phyloP scores from a whole-genome alignment of 2,113 vertebrate genomes.

The Poeciliopsis turrubarensis region DNA sequence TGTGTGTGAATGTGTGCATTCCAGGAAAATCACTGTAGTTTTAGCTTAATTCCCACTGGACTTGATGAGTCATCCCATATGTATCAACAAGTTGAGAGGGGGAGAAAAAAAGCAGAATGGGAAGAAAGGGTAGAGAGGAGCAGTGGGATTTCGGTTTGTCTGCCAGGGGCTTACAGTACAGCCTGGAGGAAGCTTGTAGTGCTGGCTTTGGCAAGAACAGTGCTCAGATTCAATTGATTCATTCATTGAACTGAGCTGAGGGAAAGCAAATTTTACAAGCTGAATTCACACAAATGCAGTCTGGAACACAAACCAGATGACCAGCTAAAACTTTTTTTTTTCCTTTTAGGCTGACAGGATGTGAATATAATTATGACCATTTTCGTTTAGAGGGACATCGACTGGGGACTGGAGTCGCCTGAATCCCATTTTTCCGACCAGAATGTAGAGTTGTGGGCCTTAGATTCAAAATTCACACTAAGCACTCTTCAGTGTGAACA shows the following conservation, averaged over 20 bases:
- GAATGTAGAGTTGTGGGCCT: too few species aligned
- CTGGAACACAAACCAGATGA: background rate
- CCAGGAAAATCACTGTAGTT: constrained; percentile 25
- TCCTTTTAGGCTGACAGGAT: too few species aligned
- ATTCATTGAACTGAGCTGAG: constrained; percentile 26
- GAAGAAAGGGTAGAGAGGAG: background rate
- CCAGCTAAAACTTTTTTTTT: too few species aligned
- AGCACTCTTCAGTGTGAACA: too few species aligned
- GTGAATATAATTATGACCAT: background rate
- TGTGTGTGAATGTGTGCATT: constrained; percentile 13
- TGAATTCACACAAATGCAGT: background rate
- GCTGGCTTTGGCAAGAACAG: background rate
- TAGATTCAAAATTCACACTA: too few species aligned
- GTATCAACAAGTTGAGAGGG: constrained; percentile 10
- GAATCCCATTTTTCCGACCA: background rate
- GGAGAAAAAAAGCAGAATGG: constrained; percentile 3
- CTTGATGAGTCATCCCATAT: constrained; percentile 36
- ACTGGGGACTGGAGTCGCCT: background rate
- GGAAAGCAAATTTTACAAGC: constrained; percentile 19
- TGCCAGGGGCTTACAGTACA: constrained; percentile 1
- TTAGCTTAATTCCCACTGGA: constrained; percentile 18
- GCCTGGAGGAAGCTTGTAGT: constrained; percentile 15
- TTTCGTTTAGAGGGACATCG: background rate
- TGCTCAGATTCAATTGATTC: constrained; percentile 14
- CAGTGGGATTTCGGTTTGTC: constrained; percentile 4